Conservation (phyloP, 2,888 invertebrate species). For the Fissipunctia ypsillon region DNA sequence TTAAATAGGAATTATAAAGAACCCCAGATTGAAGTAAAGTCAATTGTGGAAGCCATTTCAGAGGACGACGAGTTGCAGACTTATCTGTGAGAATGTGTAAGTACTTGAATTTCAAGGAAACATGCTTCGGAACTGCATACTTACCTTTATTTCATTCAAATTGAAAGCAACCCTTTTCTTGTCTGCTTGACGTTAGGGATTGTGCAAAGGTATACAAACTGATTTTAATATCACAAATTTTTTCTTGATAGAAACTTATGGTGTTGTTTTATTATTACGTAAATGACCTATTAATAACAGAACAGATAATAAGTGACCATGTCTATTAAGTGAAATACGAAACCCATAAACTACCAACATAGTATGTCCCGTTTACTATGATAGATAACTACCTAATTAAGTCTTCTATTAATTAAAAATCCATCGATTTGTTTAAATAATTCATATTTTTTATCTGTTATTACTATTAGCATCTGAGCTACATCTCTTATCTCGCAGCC, state of each 20-base stretch:
- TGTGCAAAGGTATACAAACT: background rate
- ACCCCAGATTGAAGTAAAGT: background rate
- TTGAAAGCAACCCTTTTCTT: background rate
- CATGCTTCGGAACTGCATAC: background rate
- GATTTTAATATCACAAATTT: background rate
- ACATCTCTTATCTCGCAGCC: conserved; percentile 61
- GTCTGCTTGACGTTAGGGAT: background rate
- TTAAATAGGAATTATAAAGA: too few relatives aligned
- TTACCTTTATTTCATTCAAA: background rate
- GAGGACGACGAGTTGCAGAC: conserved; percentile 9
- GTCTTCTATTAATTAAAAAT: conserved; percentile 71
- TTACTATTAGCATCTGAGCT: conserved; percentile 58
- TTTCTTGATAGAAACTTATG: conserved; percentile 4
- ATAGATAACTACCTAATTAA: conserved; percentile 65
- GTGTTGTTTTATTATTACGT: background rate
- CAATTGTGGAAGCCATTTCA: too few relatives aligned
- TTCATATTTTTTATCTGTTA: conserved; percentile 66
- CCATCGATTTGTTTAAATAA: conserved; percentile 64
- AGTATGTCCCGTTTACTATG: conserved; percentile 31
- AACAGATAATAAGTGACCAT: background rate
- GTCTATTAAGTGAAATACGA: conserved; percentile 34
- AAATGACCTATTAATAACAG: conserved; percentile 14
- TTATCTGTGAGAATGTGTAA: background rate
- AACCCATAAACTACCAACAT: conserved; percentile 46
- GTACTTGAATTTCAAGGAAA: background rate